Evolutionary conservation across 2,888 invertebrate genomes (phyloP), one percentile per base, ranked within the genome.

Genomic region (Xanthia togata): DNA sequence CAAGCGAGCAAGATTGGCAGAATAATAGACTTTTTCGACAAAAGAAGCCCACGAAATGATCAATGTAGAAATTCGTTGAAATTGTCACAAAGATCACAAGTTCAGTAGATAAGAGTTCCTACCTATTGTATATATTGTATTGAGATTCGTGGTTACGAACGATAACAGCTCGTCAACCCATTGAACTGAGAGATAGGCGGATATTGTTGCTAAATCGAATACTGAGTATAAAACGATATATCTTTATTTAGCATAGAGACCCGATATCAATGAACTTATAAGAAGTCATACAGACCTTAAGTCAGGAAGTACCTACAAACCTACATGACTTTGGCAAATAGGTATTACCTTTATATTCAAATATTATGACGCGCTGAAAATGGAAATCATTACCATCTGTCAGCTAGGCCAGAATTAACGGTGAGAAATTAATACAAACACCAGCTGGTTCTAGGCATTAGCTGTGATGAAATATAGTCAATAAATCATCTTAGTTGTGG

Each of bases 81-180:
- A 90, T 90, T 81, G 88, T 90, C 77, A 82, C 90, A 91, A 90
- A 91, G 91, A 86, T 93, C 92, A 92, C 78, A 85, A 91, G 94
- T 92, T 91, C 90, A 90, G 2, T 20, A 75, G 92, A 92, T 93
- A 93, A 69, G 76, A 70, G 63, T 68, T 26, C 78, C 47, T 85
- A 84, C 69, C 73, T 78, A 89, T 89, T 89, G 84, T 81, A 74
- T 70, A 64, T 60, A 84, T 81, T 84, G 69, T 88, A 89, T 89
- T 89, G 89, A n/a, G 88, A 91, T 91, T 90, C 88, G 88, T 92
- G 83, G 78, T 75, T 68, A 64, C 55, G 55, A 14, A 57, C 38
- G 94, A 95, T 95, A 94, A 93, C 86, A 85, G 90, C 88, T 70
- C 89, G 89, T 90, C 89, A 90, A 92, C 93, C 92, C 88, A 91